phyloP scores from a whole-genome alignment of 53 echinoderm and acorn worm species.

The Patiria pectinifera region DNA sequence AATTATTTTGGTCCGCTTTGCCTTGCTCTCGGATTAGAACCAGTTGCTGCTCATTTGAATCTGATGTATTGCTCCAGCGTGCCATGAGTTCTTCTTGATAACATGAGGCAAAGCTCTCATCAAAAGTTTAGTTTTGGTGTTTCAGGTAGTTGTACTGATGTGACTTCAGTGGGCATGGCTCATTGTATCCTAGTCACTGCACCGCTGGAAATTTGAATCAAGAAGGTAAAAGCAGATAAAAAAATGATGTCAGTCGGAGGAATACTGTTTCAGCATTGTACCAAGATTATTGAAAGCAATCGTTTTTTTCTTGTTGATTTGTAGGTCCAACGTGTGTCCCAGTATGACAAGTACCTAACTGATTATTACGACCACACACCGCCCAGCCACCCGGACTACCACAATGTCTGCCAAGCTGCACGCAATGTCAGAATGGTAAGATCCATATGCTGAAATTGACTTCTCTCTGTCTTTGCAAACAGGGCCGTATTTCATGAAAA shows the following conservation, averaged over 20 bases:
- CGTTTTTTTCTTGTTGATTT: slow-evolving; percentile 13
- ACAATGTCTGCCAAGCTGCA: slow-evolving; percentile 67
- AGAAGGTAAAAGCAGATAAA: no score
- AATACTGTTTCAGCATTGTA: neutral
- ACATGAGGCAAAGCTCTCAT: no score
- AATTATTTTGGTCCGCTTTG: neutral
- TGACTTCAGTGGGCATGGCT: no score
- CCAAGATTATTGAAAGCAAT: neutral
- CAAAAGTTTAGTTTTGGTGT: no score
- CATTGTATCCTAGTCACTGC: no score
- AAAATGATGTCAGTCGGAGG: neutral
- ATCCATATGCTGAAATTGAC: neutral
- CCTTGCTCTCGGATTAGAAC: neutral
- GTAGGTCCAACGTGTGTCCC: slow-evolving; percentile 95
- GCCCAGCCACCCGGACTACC: slow-evolving; percentile 70
- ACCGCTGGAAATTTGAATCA: no score
- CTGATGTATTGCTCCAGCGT: no score
- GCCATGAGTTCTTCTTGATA: no score
- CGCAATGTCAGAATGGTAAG: slow-evolving; percentile 85
- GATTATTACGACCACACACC: slow-evolving; percentile 78
- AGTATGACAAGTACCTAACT: slow-evolving; percentile 90
- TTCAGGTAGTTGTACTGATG: no score
- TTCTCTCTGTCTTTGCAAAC: neutral
- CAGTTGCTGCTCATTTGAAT: neutral
- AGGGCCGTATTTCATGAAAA: no score